Conservation (phyloP, 2,113 vertebrate genomes). For the Paratilapia polleni region DNA sequence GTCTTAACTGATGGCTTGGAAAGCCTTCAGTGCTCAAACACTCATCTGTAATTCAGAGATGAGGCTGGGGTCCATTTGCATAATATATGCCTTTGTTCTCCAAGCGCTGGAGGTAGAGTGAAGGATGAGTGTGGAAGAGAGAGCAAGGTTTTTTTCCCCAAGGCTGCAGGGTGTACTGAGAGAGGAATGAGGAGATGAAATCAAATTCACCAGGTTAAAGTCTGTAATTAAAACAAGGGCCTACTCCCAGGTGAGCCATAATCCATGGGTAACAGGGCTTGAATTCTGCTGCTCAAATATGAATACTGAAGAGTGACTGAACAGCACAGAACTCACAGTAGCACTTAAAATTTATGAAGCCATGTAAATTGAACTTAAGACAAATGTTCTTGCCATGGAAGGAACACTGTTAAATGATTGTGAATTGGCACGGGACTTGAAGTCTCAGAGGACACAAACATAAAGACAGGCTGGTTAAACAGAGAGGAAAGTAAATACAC, state of each 20-base stretch:
- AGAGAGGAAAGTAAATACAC: no score
- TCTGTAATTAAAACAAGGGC: constrained; percentile 76
- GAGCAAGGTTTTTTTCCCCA: constrained; percentile 43
- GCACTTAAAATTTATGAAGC: constrained; percentile 72
- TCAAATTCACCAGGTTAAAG: constrained; percentile 72
- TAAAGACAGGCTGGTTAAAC: neutral
- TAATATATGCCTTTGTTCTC: constrained; percentile 74
- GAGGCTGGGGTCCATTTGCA: constrained; percentile 66
- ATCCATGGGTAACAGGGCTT: constrained; percentile 68
- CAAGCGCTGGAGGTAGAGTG: constrained; percentile 46
- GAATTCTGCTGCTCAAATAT: constrained; percentile 60
- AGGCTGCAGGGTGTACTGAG: constrained; percentile 11
- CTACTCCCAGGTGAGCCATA: constrained; percentile 62
- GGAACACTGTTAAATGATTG: constrained; percentile 59
- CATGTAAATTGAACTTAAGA: constrained; percentile 63
- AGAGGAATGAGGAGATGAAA: constrained; percentile 67
- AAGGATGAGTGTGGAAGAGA: constrained; percentile 28
- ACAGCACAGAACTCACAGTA: constrained; percentile 41
- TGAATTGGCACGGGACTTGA: constrained; percentile 29
- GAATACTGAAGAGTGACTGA: constrained; percentile 55
- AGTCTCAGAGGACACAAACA: constrained; percentile 7
- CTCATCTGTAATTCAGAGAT: constrained; percentile 37
- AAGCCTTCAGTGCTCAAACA: constrained; percentile 42
- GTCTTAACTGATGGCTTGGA: constrained; percentile 10
- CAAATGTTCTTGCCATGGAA: constrained; percentile 58